Conservation (phyloP, 2,888 invertebrate species). For the Holacanthella duospinosa region DNA sequence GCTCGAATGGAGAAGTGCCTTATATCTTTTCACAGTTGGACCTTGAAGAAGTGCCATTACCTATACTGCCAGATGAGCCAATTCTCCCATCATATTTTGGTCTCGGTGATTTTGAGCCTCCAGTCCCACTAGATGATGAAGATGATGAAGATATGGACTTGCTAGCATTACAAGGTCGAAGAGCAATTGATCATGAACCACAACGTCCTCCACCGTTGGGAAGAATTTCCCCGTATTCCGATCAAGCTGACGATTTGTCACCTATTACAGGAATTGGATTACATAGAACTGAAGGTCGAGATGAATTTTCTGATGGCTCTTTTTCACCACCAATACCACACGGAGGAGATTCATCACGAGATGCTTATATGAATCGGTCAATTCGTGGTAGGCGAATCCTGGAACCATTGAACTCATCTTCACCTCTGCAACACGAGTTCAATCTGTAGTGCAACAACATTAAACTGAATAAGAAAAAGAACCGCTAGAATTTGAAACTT, state of each 20-base stretch:
- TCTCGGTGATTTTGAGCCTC: constrained; percentile 29
- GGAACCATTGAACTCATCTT: neutral
- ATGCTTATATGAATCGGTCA: constrained; percentile 17
- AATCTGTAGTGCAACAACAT: too few relatives aligned
- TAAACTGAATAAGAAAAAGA: too few relatives aligned
- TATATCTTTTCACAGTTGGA: constrained; percentile 11
- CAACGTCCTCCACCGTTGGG: constrained; percentile 32
- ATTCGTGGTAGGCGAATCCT: neutral
- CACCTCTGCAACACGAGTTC: neutral
- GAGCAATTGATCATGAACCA: constrained; percentile 14
- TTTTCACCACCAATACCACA: constrained; percentile 20
- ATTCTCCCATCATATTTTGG: constrained; percentile 33
- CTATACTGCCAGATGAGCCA: constrained; percentile 29
- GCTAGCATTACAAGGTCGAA: constrained; percentile 11
- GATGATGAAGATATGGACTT: too few relatives aligned
- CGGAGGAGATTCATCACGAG: constrained; percentile 10
- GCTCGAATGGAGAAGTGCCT: constrained; percentile 27
- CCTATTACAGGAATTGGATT: neutral
- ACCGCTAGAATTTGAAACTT: too few relatives aligned
- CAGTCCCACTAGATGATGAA: constrained; percentile 25
- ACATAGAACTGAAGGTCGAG: constrained; percentile 1
- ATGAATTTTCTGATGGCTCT: constrained; percentile 20
- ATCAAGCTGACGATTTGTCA: constrained; percentile 17
- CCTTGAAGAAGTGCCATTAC: constrained; percentile 24
- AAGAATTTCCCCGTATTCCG: constrained; percentile 33